Conservation (phyloP, 2,797 vertebrate species). For the Muraenolepis orangiensis region DNA sequence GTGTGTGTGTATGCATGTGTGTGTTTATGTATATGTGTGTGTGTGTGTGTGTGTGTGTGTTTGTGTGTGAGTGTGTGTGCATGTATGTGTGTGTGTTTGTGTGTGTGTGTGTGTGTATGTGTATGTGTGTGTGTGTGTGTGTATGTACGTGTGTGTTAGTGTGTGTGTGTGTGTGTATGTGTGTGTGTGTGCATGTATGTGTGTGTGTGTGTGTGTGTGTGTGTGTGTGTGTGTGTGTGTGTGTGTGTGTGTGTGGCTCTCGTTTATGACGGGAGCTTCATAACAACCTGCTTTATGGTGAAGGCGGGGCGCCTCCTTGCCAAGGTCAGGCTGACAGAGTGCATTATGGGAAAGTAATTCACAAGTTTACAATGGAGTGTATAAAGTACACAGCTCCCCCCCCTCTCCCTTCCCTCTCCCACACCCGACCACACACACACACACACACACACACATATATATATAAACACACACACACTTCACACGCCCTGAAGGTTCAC, state of each 20-base stretch:
- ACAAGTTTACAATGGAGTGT: conserved; percentile 61
- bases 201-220: conserved; percentile 7
- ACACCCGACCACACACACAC: too few relatives aligned
- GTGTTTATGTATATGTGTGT: too few relatives aligned
- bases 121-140: conserved; percentile 3
- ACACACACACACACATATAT: background rate
- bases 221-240: background rate
- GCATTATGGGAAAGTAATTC: conserved; percentile 65
- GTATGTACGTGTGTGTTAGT: conserved; percentile 8
- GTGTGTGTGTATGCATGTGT: too few relatives aligned
- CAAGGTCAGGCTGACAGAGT: conserved; percentile 66
- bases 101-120: conserved; percentile 1
- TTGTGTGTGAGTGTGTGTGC: too few relatives aligned
- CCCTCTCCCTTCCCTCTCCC: too few relatives aligned
- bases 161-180: background rate
- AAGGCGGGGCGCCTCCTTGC: conserved; percentile 43
- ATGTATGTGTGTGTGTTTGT: conserved; percentile 5
- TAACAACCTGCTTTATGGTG: conserved; percentile 52
- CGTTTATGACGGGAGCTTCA: conserved; percentile 4
- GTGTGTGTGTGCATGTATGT: conserved; percentile 8
- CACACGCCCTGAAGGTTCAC: conserved; percentile 43
- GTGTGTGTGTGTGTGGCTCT: conserved; percentile 12
- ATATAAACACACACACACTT: too few relatives aligned
- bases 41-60: conserved; percentile 1
- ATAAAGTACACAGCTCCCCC: conserved; percentile 34